These are phyloP conservation scores for Drosophila eohydei DNA, from an alignment of 2,888 invertebrate genomes.

Conservation along the genomic window DNA sequence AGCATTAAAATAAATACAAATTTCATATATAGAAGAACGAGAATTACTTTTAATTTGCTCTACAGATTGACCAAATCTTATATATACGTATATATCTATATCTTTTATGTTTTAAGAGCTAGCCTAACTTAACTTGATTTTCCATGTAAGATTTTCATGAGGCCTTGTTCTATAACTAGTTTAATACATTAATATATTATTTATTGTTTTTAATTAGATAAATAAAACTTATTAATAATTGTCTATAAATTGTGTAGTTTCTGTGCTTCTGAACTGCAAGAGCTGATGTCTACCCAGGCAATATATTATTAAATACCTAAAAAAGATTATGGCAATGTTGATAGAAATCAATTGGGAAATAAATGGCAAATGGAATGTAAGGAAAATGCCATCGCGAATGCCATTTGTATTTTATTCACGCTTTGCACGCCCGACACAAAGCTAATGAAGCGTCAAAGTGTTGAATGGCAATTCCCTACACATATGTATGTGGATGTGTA, in stretches of 20 bases:
- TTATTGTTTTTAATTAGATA: neutral
- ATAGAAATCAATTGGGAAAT: constrained; percentile 9
- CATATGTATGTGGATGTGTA: neutral
- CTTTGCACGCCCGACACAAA: constrained; percentile 15
- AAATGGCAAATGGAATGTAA: constrained; percentile 3
- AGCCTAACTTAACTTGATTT: too few species aligned
- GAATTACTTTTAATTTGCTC: too few species aligned
- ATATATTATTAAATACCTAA: neutral
- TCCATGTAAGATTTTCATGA: too few species aligned
- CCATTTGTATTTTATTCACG: constrained; percentile 51
- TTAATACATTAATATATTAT: too few species aligned
- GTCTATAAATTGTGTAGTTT: too few species aligned
- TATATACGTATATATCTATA: too few species aligned
- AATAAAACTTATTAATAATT: neutral
- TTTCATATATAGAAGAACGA: too few species aligned
- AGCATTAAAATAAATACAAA: too few species aligned
- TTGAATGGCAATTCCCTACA: constrained; percentile 53
- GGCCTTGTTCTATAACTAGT: too few species aligned
- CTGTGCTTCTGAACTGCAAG: too few species aligned
- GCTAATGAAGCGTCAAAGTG: constrained; percentile 74
- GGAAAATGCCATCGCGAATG: constrained; percentile 16
- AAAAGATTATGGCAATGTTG: neutral
- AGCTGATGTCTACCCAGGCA: neutral
- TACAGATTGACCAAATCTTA: too few species aligned
- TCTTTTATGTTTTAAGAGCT: too few species aligned